phyloP scores from a whole-genome alignment of 2,113 vertebrate genomes.

The Neogale vison region DNA sequence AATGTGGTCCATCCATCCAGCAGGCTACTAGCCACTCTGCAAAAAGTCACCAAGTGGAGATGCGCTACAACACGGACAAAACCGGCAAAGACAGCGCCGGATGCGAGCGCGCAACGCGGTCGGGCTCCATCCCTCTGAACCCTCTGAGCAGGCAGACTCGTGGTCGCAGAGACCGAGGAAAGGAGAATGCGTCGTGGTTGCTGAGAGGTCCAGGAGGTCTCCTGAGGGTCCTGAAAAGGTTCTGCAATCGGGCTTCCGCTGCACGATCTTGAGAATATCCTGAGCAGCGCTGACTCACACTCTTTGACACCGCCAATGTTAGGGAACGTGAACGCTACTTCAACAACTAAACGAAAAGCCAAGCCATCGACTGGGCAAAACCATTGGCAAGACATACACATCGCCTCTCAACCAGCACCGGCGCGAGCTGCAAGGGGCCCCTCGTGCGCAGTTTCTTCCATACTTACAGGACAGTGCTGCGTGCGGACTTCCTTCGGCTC shows the following conservation, averaged over 20 bases:
- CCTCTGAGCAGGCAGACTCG: accelerated
- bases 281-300: neutral
- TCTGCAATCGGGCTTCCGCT: neutral
- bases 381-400: neutral
- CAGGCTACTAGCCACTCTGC: accelerated
- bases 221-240: neutral
- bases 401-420: neutral
- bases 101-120: neutral
- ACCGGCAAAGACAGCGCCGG: accelerated
- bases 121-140: neutral
- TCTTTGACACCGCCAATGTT: neutral
- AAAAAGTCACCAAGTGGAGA: neutral
- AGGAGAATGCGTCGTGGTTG: accelerated
- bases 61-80: accelerated
- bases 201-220: neutral
- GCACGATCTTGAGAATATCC: neutral
- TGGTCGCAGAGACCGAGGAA: neutral
- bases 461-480: neutral
- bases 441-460: accelerated
- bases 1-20: neutral
- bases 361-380: neutral
- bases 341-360: neutral
- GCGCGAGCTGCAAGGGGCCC: neutral
- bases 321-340: neutral
- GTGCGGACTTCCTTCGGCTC: neutral